phyloP scores from a whole-genome alignment of 2,113 vertebrate genomes.

The Salvator merianae region DNA sequence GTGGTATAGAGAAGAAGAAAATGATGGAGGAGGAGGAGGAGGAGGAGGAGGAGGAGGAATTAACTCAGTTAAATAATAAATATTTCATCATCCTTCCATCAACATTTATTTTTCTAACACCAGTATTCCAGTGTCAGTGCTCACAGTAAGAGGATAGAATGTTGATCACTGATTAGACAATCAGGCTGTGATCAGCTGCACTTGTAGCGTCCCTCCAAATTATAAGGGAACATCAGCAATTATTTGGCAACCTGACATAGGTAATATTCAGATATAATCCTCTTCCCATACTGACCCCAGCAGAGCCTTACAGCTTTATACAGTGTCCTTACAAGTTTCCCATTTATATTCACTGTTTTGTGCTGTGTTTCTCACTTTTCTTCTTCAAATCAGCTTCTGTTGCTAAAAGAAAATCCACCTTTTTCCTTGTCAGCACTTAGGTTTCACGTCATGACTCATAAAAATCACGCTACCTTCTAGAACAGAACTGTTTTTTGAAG shows the following conservation, averaged over 20 bases:
- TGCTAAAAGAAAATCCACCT: not conserved
- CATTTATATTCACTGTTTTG: constrained; percentile 4
- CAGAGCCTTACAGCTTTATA: not conserved
- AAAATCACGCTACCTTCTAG: not conserved
- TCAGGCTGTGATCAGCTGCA: not conserved
- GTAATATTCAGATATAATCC: not conserved
- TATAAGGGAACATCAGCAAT: not conserved
- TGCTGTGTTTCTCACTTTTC: not conserved
- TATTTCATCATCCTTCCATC: too few relatives aligned
- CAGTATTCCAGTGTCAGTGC: too few relatives aligned
- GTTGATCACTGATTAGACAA: not conserved
- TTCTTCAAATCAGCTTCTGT: not conserved
- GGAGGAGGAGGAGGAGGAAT: too few relatives aligned
- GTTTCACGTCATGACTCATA: not conserved
- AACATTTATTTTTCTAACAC: too few relatives aligned
- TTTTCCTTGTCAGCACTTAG: not conserved
- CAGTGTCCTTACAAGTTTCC: not conserved
- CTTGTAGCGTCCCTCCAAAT: too few relatives aligned
- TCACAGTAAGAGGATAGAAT: too few relatives aligned
- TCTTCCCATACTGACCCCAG: not conserved
- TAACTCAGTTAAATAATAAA: too few relatives aligned
- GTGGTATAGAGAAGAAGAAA: too few relatives aligned
- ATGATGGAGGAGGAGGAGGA: too few relatives aligned
- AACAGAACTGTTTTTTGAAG: not conserved
- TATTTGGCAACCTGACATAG: not conserved